Evolutionary conservation across 2,113 vertebrate genomes (phyloP).

Genomic region (Antechinus flavipes): DNA sequence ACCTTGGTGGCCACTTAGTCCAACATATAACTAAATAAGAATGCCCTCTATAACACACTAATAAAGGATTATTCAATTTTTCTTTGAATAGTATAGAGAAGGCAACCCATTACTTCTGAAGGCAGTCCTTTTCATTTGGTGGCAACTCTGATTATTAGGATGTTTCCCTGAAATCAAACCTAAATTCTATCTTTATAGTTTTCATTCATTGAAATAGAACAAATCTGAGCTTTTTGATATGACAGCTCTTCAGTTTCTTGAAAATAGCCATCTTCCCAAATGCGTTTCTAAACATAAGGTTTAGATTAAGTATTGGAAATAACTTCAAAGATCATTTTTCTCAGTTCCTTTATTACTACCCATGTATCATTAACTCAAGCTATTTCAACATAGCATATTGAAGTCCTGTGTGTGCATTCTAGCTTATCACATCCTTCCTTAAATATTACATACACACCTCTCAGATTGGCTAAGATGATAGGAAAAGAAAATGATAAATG

Average conservation of each 20-base stretch:
- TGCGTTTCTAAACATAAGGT: not conserved
- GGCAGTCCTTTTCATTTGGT: not conserved
- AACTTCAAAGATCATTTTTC: not conserved
- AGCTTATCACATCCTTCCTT: not conserved
- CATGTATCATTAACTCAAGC: not conserved
- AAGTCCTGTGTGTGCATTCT: not conserved
- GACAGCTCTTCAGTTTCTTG: not conserved
- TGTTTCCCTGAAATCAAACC: not conserved
- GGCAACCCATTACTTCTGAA: not conserved
- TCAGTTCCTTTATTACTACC: not conserved
- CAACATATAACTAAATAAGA: not conserved
- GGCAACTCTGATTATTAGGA: not conserved
- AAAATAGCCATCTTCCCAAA: not conserved
- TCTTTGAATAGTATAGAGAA: not conserved
- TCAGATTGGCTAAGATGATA: too few relatives aligned
- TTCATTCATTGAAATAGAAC: not conserved
- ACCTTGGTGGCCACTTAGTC: not conserved
- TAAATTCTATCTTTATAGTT: not conserved
- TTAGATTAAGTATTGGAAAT: not conserved
- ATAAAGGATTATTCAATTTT: not conserved
- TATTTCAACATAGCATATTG: not conserved
- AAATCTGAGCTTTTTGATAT: not conserved
- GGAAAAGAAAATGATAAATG: too few relatives aligned
- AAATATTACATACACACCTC: not conserved
- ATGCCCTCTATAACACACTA: not conserved